phyloP scores from a whole-genome alignment of 2,888 invertebrate species.

The Nasonovia ribisnigri region DNA sequence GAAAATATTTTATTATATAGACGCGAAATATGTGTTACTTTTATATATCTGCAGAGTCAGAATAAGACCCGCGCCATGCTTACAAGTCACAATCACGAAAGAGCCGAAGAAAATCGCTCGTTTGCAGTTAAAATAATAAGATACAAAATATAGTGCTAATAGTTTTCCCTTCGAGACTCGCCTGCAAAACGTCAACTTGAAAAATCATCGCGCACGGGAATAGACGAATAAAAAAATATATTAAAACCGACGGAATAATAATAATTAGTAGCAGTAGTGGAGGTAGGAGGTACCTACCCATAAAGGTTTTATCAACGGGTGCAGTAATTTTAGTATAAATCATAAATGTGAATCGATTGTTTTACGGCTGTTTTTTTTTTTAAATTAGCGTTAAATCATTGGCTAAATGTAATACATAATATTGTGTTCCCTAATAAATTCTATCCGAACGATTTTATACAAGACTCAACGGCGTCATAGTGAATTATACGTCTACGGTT shows the following conservation, averaged over 20 bases:
- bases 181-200: not conserved
- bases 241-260: not conserved
- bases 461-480: not conserved
- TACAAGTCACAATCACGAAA: not conserved
- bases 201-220: not conserved
- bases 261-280: not conserved
- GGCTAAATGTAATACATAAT: not conserved
- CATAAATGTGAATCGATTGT: not conserved
- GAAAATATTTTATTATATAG: not conserved
- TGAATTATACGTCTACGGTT: constrained; percentile 33
- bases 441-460: not conserved
- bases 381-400: not conserved
- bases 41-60: not conserved
- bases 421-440: not conserved
- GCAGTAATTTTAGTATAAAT: not conserved
- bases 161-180: not conserved
- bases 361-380: not conserved
- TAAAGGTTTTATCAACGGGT: not conserved
- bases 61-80: too few relatives aligned
- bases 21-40: not conserved
- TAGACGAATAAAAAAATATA: not conserved
- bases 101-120: not conserved
- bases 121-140: too few relatives aligned
- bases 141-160: not conserved
- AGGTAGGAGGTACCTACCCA: too few relatives aligned